Evolutionary conservation across 2,888 invertebrate species (phyloP).

Genomic region (Drosophila incognita): DNA sequence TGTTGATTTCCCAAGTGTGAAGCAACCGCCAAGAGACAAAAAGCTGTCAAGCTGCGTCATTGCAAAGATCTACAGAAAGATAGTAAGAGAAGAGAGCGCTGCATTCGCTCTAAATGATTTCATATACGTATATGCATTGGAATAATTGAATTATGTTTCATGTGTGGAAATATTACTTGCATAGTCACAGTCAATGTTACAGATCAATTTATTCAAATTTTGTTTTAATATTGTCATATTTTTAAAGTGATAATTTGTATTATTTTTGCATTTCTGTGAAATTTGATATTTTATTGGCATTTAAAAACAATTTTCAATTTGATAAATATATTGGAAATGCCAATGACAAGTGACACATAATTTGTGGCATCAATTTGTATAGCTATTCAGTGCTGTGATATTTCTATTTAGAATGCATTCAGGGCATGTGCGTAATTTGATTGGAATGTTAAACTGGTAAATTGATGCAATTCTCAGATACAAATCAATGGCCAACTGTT

Average conservation of each 20-base stretch:
- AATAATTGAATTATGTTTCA: not conserved
- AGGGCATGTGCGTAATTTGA: conserved; percentile 43
- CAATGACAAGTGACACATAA: conserved; percentile 29
- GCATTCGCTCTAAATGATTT: not conserved
- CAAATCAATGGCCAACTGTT: conserved; percentile 67
- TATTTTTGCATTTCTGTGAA: not conserved
- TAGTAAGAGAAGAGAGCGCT: not conserved
- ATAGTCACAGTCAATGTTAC: not conserved
- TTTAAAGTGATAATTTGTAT: not conserved
- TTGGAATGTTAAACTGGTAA: conserved; percentile 52
- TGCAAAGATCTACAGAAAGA: conserved; percentile 8
- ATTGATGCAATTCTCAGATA: conserved; percentile 43
- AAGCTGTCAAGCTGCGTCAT: conserved; percentile 21
- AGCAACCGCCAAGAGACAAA: conserved; percentile 25
- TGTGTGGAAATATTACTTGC: not conserved
- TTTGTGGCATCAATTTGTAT: conserved; percentile 40
- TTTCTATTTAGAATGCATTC: conserved; percentile 27
- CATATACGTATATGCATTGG: not conserved
- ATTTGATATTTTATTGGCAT: not conserved
- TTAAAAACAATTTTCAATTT: not conserved
- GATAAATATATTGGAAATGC: conserved; percentile 6
- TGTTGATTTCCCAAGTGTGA: conserved; percentile 74
- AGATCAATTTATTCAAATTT: not conserved
- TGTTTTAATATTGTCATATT: not conserved
- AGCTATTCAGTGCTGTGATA: conserved; percentile 6